These are phyloP conservation scores for Laupala kohalensis DNA, from an alignment of 1,140 invertebrate species.

Conservation along the genomic window DNA sequence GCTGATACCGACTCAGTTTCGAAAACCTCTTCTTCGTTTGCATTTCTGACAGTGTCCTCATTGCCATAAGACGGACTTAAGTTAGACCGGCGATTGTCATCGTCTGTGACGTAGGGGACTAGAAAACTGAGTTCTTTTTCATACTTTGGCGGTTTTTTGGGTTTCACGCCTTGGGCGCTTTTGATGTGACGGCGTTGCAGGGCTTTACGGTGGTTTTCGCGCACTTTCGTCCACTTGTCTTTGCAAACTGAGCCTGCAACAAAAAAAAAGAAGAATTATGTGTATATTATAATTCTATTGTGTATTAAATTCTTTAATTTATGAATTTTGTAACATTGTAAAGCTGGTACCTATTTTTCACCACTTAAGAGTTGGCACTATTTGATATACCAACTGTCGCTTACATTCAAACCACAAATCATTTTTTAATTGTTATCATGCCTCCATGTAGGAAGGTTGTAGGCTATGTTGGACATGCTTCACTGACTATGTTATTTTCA, in stretches of 20 bases:
- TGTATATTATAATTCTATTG: too few relatives aligned
- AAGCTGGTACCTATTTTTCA: too few relatives aligned
- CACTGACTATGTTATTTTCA: too few relatives aligned
- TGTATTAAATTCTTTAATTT: too few relatives aligned
- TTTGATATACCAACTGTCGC: too few relatives aligned
- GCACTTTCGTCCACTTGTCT: slow-evolving; percentile 1
- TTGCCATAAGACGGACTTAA: neutral
- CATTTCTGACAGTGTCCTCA: neutral
- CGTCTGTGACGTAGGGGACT: slow-evolving; percentile 14
- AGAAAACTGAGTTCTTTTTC: slow-evolving; percentile 17
- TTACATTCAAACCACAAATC: too few relatives aligned
- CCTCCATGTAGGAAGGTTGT: too few relatives aligned
- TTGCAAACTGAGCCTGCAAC: neutral
- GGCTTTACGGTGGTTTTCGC: slow-evolving; percentile 1
- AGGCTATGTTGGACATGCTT: too few relatives aligned
- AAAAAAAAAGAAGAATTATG: neutral
- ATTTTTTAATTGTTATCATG: too few relatives aligned
- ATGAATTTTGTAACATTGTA: too few relatives aligned
- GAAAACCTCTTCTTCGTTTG: slow-evolving; percentile 2
- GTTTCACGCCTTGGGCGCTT: slow-evolving; percentile 16
- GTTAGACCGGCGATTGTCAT: slow-evolving; percentile 13
- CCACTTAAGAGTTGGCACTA: too few relatives aligned
- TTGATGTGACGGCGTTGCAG: slow-evolving; percentile 6
- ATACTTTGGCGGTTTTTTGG: slow-evolving; percentile 16
- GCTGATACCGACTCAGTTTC: neutral